Base-by-base conservation (phyloP, 2,113 vertebrate species). In the Tragelaphus buxtoni region DNA sequence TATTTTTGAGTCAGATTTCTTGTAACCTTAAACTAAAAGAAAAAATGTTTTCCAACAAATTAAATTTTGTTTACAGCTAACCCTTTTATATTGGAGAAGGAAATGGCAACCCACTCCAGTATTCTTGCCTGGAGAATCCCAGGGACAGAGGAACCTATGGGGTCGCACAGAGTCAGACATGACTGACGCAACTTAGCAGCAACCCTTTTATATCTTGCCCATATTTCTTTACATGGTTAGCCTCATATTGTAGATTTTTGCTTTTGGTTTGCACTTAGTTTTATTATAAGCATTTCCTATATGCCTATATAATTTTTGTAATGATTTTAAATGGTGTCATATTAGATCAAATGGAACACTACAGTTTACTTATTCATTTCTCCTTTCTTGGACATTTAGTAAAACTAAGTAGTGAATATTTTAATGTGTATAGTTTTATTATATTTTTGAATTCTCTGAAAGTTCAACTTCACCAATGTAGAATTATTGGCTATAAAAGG, bases 1-100 rank as follows among this genome's bases (percentile, higher is more conserved):
- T 28, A 72, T 88, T 80, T 97, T 91, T 94, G 47, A 91, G 58
- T 76, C 55, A 89, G 60, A 88, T 65, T 95, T 96, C 39, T 86
- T 91, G 1, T 32, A 91, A 83, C 42, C 65, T 79, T 90, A 74
- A 58, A 55, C 74, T 87, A 84, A 72, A 93, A 91, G 20, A 82
- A 69, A 83, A 87, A 85, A 51, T 63, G 4, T 60, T 96, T 96
- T 65, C 45, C 1, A 91, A 55, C 20, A 92, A 74, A 80, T 95
- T 82, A 81, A 30, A 85, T 81, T 60, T 88, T 90, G 32, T 91
- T 96, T 96, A 65, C 83, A 63, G 9, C 9, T 82, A 83, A 90
- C 12, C 20, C n/a, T 87, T 84, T 88, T 82, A 92, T 45, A 72
- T 81, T 47, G 47, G 47, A 47, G 47, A 47, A 47, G 47, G 47